Base-by-base conservation (phyloP, 2,888 invertebrate species). In the Ochropleura leucogaster region DNA sequence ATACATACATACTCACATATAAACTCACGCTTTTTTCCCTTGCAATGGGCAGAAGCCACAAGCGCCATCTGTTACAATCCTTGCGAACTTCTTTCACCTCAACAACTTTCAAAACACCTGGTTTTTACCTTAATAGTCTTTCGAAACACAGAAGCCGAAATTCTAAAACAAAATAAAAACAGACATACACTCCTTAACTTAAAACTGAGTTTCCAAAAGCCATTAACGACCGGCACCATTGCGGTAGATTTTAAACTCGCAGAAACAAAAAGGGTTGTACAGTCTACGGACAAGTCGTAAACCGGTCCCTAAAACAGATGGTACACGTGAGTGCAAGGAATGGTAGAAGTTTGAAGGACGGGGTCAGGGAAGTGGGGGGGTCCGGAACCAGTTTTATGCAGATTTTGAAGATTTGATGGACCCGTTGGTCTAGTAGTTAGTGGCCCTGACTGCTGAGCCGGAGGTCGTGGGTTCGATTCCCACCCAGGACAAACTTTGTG, bases 161-260 rank as follows among this genome's bases (percentile, higher is more conserved):
- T 3, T 30, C n/a, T n/a, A n/a, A 5, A 44, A 44, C 44, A 30
- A 18, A 30, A 59, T 40, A 44, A 55, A 57, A 44, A 20, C 42
- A 53, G 0, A 7, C 65, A 14, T 57, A 44, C 10, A 55, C 12
- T 57, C 44, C 20, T 57, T 18, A 44, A 44, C 8, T 49, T 42
- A 47, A 74, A 74, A 62, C 67, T 62, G 62, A n/a, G 16, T 42
- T 74, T 53, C 14, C 46, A 42, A 20, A 75, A 53, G 18, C 62
- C 65, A 66, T 73, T 73, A 60, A 55, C 62, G 40, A 9, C 53
- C 18, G n/a, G 7, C 9, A 53, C 42, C 59, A 2, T 46, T 74
- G 66, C 42, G 53, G 47, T 53, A 47, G 40, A 20, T 10, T 60
- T 42, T 3, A n/a, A n/a, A 75, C n/a, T 66, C 44, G 12, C 30